phyloP scores from a whole-genome alignment of 2,888 invertebrate species.

The Drosophila robusta region DNA sequence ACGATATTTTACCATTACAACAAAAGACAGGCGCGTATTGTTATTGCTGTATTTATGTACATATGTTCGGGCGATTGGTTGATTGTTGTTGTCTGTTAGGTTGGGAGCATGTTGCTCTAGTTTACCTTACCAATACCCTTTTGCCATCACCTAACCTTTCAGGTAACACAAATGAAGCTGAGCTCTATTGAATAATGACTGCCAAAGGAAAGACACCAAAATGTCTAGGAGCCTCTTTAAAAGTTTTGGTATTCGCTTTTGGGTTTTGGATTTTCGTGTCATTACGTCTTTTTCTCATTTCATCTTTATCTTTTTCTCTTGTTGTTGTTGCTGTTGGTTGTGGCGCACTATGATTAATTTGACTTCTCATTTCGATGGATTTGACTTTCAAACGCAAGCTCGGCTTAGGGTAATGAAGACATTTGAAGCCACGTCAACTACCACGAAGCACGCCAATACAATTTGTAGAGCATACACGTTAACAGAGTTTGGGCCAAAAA shows the following conservation, averaged over 20 bases:
- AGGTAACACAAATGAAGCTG: conserved; percentile 28
- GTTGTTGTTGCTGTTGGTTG: conserved; percentile 30
- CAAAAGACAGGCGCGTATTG: conserved; percentile 40
- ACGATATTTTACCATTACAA: conserved; percentile 57
- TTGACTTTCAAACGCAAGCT: conserved; percentile 63
- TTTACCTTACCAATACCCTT: conserved; percentile 12
- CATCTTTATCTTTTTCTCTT: conserved; percentile 9
- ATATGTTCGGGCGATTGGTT: neutral
- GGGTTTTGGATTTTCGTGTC: conserved; percentile 16
- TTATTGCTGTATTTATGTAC: conserved; percentile 4
- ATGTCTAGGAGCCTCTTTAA: conserved; percentile 27
- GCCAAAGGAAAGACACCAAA: conserved; percentile 19
- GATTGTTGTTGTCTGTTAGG: conserved; percentile 3
- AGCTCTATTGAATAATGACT: conserved; percentile 40
- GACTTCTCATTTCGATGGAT: conserved; percentile 58
- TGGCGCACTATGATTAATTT: conserved; percentile 69
- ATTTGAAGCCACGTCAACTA: conserved; percentile 41
- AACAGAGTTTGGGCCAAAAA: neutral
- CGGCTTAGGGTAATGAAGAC: conserved; percentile 32
- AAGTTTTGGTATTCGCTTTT: conserved; percentile 26
- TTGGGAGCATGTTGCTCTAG: conserved; percentile 18
- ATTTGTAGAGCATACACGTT: conserved; percentile 18
- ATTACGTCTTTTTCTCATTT: conserved; percentile 24
- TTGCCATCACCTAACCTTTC: conserved; percentile 5
- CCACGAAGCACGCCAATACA: conserved; percentile 49